A percentile compares a stretch with the other conserved stretches of the same genome.
phyloP scores from a whole-genome alignment of 2,888 invertebrate species.

The Cacoxenus indagator region DNA sequence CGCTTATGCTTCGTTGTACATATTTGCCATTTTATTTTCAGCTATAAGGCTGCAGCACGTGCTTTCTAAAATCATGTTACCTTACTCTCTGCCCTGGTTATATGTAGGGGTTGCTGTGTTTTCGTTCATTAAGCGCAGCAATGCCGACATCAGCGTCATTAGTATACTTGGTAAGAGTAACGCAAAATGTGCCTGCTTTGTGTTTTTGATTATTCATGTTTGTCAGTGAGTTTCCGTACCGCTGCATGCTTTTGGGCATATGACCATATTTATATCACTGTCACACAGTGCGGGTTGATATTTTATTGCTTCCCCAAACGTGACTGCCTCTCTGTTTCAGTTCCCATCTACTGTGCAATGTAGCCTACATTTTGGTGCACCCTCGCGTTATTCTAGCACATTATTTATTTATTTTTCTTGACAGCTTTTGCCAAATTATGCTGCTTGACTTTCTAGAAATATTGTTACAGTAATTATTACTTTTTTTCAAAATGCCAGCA shows the following conservation, averaged over 20 bases:
- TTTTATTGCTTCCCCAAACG: conserved; percentile 28
- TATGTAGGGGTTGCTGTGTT: conserved; percentile 36
- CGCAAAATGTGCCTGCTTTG: neutral
- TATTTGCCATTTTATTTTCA: neutral
- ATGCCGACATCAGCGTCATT: neutral
- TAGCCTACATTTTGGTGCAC: neutral
- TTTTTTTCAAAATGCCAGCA: neutral
- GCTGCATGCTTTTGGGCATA: neutral
- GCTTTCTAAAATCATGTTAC: neutral
- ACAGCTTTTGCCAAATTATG: neutral
- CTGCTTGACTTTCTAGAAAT: neutral
- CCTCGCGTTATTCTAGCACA: neutral
- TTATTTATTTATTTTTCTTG: neutral
- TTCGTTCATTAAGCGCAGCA: conserved; percentile 43
- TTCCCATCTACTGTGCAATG: neutral
- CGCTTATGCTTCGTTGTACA: neutral
- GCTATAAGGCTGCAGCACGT: neutral
- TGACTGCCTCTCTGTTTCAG: conserved; percentile 34
- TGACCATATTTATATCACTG: neutral
- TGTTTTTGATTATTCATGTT: neutral
- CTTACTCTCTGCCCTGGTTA: neutral
- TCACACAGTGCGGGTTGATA: neutral
- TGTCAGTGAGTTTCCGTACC: neutral
- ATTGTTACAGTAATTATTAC: conserved; percentile 10
- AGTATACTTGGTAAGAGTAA: neutral